Evolutionary conservation across 2,113 vertebrate genomes (phyloP).

Genomic region (Fregetta grallaria): DNA sequence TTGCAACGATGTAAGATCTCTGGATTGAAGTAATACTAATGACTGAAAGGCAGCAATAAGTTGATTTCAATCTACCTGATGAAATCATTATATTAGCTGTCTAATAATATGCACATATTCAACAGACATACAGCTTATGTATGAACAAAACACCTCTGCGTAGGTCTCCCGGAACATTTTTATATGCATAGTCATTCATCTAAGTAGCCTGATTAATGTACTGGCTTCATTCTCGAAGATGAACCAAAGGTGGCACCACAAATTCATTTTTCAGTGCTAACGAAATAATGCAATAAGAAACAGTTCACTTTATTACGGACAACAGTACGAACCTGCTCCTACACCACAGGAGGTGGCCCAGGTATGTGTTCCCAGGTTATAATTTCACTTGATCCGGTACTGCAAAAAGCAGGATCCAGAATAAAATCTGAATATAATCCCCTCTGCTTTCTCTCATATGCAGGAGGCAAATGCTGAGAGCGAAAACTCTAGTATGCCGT

Average conservation of each 20-base stretch:
- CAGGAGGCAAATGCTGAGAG: neutral
- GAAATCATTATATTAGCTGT: neutral
- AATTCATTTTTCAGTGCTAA: slow-evolving; percentile 53
- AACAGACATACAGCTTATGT: neutral
- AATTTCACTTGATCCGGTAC: neutral
- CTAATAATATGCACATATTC: rapidly evolving
- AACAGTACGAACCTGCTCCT: neutral
- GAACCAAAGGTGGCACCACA: slow-evolving; percentile 63
- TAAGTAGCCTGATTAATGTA: slow-evolving; percentile 42
- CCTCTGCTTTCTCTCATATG: neutral
- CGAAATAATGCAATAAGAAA: neutral
- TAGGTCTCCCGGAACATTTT: neutral
- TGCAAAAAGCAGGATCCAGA: neutral
- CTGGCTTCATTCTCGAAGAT: slow-evolving; percentile 34
- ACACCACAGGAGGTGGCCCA: neutral
- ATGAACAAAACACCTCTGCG: neutral
- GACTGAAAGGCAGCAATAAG: neutral
- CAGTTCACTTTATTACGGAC: neutral
- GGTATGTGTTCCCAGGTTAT: too few species aligned
- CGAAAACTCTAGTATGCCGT: rapidly evolving
- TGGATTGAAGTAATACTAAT: neutral
- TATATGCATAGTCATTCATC: neutral
- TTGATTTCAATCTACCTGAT: neutral
- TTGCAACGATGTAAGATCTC: neutral
- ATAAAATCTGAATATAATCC: neutral